These are phyloP conservation scores for Drosophila mercatorum DNA, from an alignment of 2,888 invertebrate species.

Conservation along the genomic window DNA sequence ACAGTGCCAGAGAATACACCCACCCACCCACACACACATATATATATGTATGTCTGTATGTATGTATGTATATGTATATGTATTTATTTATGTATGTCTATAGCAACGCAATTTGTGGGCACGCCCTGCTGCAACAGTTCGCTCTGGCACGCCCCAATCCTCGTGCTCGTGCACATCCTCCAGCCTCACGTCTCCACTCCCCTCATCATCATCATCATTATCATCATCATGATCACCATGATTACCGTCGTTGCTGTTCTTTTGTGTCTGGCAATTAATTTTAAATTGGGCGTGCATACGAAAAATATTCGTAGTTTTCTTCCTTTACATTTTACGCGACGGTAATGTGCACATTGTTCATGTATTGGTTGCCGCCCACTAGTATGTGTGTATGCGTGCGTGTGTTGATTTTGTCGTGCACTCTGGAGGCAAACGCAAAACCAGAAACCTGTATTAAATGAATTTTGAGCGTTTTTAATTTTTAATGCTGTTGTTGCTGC, in stretches of 20 bases:
- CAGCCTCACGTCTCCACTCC: constrained; percentile 1
- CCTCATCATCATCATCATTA: constrained; percentile 14
- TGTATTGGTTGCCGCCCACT: constrained; percentile 42
- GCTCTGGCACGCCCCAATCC: constrained; percentile 31
- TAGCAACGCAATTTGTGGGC: constrained; percentile 40
- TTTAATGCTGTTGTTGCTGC: constrained; percentile 45
- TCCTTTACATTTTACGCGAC: constrained; percentile 63
- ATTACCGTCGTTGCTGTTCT: constrained; percentile 59
- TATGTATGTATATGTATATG: not conserved
- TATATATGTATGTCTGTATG: not conserved
- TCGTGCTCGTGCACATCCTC: constrained; percentile 16
- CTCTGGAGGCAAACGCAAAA: constrained; percentile 46
- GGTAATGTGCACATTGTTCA: constrained; percentile 59
- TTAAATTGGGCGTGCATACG: constrained; percentile 82
- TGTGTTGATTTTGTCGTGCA: constrained; percentile 61
- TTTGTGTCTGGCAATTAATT: constrained; percentile 84
- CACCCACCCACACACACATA: constrained; percentile 1
- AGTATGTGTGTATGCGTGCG: constrained; percentile 17
- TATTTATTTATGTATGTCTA: not conserved
- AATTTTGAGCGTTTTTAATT: constrained; percentile 66
- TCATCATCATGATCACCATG: constrained; percentile 3
- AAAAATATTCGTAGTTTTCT: constrained; percentile 78
- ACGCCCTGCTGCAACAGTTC: constrained; percentile 49
- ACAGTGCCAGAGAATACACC: constrained; percentile 43
- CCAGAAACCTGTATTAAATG: constrained; percentile 59